A percentile compares a stretch with the other conserved stretches of the same genome.
phyloP scores from a whole-genome alignment of 2,888 invertebrate species.

The Tipula lateralis region DNA sequence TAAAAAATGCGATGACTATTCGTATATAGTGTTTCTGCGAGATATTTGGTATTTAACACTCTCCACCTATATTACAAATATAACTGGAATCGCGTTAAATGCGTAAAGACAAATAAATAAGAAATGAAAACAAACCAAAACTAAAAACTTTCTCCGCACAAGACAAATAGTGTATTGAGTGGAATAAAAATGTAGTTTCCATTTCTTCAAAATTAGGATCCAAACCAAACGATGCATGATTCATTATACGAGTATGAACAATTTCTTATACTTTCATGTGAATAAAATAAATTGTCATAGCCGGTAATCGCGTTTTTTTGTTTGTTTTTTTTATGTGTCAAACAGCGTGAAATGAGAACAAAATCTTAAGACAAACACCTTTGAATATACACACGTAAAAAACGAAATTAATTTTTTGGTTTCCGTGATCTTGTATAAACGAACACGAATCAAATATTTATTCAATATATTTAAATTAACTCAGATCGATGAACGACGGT shows the following conservation, averaged over 20 bases:
- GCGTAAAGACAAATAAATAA: neutral
- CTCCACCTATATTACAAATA: neutral
- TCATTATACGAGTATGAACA: neutral
- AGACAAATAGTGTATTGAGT: neutral
- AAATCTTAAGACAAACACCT: neutral
- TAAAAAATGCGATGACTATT: neutral
- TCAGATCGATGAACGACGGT: neutral
- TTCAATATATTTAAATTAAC: neutral
- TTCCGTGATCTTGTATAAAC: neutral
- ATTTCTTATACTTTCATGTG: neutral
- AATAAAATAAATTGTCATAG: neutral
- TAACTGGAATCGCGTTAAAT: slow-evolving; percentile 1
- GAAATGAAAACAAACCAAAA: neutral
- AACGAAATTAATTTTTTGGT: neutral
- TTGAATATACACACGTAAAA: neutral
- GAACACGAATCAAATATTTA: neutral
- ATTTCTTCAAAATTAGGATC: neutral
- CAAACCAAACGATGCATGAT: neutral
- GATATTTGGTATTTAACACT: neutral
- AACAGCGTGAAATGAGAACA: neutral
- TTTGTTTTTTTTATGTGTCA: neutral
- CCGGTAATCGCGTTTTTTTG: neutral
- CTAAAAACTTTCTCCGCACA: neutral
- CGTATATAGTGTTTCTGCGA: too few relatives aligned
- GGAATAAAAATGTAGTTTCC: neutral